These are phyloP conservation scores for Drosophila serrata DNA, from an alignment of 1,140 invertebrate species.

Conservation along the genomic window DNA sequence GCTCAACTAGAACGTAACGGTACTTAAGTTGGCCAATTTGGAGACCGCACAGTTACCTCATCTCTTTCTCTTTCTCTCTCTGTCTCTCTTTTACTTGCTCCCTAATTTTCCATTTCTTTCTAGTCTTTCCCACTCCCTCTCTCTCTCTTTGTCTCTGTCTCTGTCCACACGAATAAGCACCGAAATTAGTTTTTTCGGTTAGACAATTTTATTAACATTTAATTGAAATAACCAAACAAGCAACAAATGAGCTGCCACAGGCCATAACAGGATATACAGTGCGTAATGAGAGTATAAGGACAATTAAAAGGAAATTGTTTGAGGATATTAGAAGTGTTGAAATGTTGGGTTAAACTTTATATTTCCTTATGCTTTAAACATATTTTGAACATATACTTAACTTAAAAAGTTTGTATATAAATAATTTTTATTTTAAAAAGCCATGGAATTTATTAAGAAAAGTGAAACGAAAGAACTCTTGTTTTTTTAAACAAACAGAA, in stretches of 20 bases:
- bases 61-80: not conserved
- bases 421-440: too few relatives aligned
- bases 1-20: constrained; percentile 75
- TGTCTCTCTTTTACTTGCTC: not conserved
- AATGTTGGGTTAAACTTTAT: not conserved
- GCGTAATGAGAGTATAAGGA: not conserved
- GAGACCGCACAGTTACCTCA: constrained; percentile 48
- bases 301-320: not conserved
- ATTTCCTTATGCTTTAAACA: too few relatives aligned
- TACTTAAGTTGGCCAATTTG: constrained; percentile 83
- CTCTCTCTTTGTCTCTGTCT: not conserved
- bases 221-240: constrained; percentile 73
- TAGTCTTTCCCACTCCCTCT: not conserved
- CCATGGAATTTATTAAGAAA: too few relatives aligned
- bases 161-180: constrained; percentile 44
- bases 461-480: too few relatives aligned
- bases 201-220: constrained; percentile 79
- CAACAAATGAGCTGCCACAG: constrained; percentile 61
- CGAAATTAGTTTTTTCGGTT: constrained; percentile 70
- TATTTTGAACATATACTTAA: too few relatives aligned
- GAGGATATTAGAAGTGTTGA: not conserved
- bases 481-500: too few relatives aligned
- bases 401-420: too few relatives aligned
- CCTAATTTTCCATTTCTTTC: constrained; percentile 26
- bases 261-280: constrained; percentile 11